phyloP scores from a whole-genome alignment of 2,888 invertebrate species.

The Homarus gammarus region DNA sequence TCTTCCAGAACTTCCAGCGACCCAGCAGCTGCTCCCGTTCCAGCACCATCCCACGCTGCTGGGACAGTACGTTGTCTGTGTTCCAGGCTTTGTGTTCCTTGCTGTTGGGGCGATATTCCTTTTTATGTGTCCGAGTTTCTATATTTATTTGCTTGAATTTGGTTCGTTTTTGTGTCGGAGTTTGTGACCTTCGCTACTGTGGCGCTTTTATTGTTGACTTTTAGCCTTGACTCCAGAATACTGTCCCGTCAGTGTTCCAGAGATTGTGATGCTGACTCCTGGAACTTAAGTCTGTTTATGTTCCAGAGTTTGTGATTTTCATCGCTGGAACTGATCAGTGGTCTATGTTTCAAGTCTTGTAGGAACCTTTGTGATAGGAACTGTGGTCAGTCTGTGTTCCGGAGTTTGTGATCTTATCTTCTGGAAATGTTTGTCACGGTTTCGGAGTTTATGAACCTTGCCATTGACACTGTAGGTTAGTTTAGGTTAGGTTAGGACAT shows the following conservation, averaged over 20 bases:
- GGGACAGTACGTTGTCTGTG: constrained; percentile 19
- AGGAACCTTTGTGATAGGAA: background rate
- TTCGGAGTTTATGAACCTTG: background rate
- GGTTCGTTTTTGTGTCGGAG: background rate
- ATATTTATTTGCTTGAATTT: background rate
- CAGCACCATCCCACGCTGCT: constrained; percentile 24
- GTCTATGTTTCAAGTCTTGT: too few species aligned
- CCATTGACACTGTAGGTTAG: too few species aligned
- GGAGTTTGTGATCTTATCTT: background rate
- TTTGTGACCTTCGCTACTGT: background rate
- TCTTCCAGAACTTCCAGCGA: constrained; percentile 56
- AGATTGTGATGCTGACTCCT: background rate
- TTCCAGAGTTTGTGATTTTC: background rate
- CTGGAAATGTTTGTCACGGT: background rate
- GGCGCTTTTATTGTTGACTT: too few species aligned
- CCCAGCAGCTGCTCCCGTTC: constrained; percentile 57
- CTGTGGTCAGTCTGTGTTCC: background rate
- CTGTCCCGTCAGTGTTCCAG: background rate
- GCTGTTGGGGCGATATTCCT: background rate
- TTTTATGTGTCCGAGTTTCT: too few species aligned
- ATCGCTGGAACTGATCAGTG: too few species aligned
- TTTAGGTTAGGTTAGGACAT: too few species aligned
- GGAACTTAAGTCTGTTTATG: background rate
- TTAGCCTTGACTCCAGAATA: background rate
- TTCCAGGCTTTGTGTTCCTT: background rate